Percentiles rank a stretch among this genome's conserved stretches.
phyloP scores from a whole-genome alignment of 2,888 invertebrate genomes.

The Limnephilus rhombicus region DNA sequence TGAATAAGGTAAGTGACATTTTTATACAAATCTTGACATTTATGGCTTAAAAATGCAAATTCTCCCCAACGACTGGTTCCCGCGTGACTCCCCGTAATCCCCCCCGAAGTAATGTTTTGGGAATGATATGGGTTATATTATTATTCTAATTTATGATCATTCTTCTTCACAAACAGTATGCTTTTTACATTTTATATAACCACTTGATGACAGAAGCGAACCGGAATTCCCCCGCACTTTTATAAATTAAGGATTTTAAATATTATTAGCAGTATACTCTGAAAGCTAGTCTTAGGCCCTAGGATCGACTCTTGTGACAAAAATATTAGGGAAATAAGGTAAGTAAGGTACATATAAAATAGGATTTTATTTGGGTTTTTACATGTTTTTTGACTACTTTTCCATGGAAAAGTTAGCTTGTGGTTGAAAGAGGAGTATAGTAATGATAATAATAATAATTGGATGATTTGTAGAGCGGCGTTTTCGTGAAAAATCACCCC shows the following conservation, averaged over 20 bases:
- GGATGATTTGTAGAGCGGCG: no score
- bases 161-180: not conserved
- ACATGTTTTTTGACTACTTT: no score
- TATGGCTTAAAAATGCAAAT: conserved; percentile 55
- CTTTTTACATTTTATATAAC: not conserved
- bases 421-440: no score
- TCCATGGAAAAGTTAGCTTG: no score
- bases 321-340: no score
- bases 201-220: not conserved
- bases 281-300: no score
- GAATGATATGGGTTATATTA: conserved; percentile 19
- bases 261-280: not conserved
- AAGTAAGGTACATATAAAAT: no score
- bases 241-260: not conserved
- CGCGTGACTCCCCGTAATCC: conserved; percentile 34
- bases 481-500: no score
- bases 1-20: conserved; percentile 61
- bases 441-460: no score
- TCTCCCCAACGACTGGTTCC: conserved; percentile 28
- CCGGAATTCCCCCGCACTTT: not conserved
- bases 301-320: no score
- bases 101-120: not conserved
- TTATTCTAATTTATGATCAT: not conserved
- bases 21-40: conserved; percentile 51
- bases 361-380: no score